These are phyloP conservation scores for Aleiodes testaceus DNA, from an alignment of 2,888 invertebrate genomes.

Conservation along the genomic window DNA sequence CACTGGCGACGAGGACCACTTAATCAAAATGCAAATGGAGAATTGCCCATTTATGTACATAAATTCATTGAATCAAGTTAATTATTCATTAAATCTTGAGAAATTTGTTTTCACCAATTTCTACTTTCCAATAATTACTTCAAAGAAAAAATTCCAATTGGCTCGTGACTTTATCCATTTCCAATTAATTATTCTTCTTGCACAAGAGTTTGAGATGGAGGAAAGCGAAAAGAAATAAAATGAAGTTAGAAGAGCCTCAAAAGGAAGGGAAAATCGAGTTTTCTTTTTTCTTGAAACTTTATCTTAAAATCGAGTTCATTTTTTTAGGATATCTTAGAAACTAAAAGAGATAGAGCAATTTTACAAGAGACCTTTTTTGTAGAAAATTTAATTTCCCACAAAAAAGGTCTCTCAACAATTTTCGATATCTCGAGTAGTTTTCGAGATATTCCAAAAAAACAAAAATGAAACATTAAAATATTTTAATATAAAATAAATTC, in stretches of 20 bases:
- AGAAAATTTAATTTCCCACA: no score
- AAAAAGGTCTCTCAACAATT: no score
- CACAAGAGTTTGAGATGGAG: background rate
- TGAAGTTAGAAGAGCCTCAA: background rate
- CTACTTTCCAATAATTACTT: conserved; percentile 52
- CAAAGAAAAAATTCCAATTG: conserved; percentile 59
- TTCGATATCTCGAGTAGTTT: no score
- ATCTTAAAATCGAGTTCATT: no score
- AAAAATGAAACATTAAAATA: background rate
- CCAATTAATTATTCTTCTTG: background rate
- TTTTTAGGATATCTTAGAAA: no score
- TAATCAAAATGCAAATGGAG: conserved; percentile 40
- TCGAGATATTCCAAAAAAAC: no score
- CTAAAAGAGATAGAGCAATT: no score
- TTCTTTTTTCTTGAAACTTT: no score
- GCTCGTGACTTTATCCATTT: conserved; percentile 55
- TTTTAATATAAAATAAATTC: background rate
- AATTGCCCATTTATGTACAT: background rate
- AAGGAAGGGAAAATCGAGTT: no score
- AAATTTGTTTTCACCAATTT: background rate
- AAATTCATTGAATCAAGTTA: background rate
- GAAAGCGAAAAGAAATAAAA: background rate
- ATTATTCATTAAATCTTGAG: no score
- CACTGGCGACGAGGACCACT: conserved; percentile 29
- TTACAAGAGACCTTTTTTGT: no score